Evolutionary conservation across 2,888 invertebrate species (phyloP), one percentile per base, ranked within the genome.

Genomic region (Amiota mariae): DNA sequence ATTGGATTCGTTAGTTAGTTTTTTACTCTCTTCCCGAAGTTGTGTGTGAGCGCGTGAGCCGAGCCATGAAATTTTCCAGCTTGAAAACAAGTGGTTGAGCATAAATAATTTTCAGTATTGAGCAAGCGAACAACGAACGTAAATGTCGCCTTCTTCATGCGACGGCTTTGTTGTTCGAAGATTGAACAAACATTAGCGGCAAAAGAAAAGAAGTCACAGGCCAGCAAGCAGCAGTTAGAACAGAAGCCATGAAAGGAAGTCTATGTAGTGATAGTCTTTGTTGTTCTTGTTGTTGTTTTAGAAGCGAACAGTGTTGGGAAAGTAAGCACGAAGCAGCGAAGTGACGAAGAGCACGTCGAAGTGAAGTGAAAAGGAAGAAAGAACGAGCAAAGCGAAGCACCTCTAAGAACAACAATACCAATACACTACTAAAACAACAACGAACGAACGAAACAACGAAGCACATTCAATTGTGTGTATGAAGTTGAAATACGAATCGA

Each of bases 51-150:
- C 46, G 47, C 59, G 1, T 66, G 66, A 51, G 59, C 59, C 20
- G 18, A 20, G 20, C 15, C 18, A 59, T 59, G 20, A 9, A 59
- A 54, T 20, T 18, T 64, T 49, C 66, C 66, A 78, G 79, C 78
- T 80, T 84, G 79, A 85, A 88, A 88, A 88, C 87, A 88, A 88
- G 87, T 88, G 88, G 87, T 88, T 88, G 88, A 86, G 81, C 85
- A 76, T 77, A 74, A 79, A n/a, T 77, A 72, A 72, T 73, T 75
- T 70, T 80, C 78, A 86, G 85, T 84, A 79, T 79, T 77, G 80
- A 87, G 82, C 84, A 80, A 82, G 82, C 84, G 80, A 82, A 81
- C 84, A 85, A 84, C 54, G 54, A n/a, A 85, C 82, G 85, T 77
- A 76, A 78, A 81, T 77, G 86, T 79, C 82, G 82, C 77, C 36